Evolutionary conservation across 1,140 invertebrate species (phyloP).

Genomic region (Nasonia giraulti): DNA sequence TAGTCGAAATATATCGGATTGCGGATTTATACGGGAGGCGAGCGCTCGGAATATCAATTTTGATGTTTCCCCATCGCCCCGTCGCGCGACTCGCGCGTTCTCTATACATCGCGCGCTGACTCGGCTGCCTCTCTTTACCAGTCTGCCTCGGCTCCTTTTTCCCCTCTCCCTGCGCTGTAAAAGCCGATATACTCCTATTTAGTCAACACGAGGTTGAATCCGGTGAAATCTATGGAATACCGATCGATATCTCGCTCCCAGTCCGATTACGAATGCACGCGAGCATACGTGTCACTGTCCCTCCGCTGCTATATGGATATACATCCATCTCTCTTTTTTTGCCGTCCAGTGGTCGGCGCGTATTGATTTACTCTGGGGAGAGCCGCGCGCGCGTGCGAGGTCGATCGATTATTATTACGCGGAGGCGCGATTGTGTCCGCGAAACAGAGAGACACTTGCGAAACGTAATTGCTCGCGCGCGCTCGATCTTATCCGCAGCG

Average conservation of each 20-base stretch:
- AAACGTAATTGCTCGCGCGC: no score
- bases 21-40: slow-evolving; percentile 65
- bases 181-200: slow-evolving; percentile 70
- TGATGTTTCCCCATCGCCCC: slow-evolving; percentile 63
- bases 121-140: slow-evolving; percentile 12
- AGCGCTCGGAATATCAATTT: slow-evolving; percentile 71
- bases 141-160: slow-evolving; percentile 32
- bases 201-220: slow-evolving; percentile 67
- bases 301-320: not conserved
- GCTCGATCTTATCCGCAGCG: no score
- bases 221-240: slow-evolving; percentile 66
- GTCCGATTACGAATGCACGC: slow-evolving; percentile 35
- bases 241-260: slow-evolving; percentile 65
- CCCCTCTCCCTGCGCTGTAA: slow-evolving; percentile 61
- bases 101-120: slow-evolving; percentile 41
- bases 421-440: not conserved
- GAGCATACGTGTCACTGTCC: not conserved
- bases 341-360: no score
- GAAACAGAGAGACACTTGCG: no score
- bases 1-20: slow-evolving; percentile 62
- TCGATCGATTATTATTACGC: slow-evolving; percentile 14
- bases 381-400: not conserved
- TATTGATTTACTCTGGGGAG: slow-evolving; percentile 12
- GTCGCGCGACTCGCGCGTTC: slow-evolving; percentile 21
- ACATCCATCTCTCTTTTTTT: not conserved